Evolutionary conservation across 1,140 invertebrate genomes (phyloP).

Genomic region (Atta texana): DNA sequence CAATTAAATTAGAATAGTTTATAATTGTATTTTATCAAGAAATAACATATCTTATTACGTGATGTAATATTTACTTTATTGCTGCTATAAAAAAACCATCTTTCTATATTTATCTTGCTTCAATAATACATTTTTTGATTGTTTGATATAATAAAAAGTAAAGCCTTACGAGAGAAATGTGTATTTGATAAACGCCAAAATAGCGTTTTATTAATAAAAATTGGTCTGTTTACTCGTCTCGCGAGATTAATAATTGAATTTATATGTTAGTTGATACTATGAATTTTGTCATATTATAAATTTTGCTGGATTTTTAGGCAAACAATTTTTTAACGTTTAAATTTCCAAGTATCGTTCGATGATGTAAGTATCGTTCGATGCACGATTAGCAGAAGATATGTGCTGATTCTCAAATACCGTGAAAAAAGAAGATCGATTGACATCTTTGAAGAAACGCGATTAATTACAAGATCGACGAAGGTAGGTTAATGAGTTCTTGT

Average conservation of each 20-base stretch:
- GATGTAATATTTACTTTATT: not conserved
- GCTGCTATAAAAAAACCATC: not conserved
- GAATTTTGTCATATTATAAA: conserved; percentile 4
- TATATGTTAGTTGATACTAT: not conserved
- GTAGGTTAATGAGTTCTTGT: conserved; percentile 17
- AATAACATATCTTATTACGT: conserved; percentile 5
- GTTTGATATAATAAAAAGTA: not conserved
- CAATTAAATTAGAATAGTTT: conserved; percentile 9
- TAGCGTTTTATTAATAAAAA: conserved; percentile 23
- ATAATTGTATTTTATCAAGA: not conserved
- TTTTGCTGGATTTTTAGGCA: not conserved
- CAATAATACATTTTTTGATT: not conserved
- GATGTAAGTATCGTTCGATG: too few relatives aligned
- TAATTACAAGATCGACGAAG: conserved; percentile 24
- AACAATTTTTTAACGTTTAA: not conserved
- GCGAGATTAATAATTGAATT: not conserved
- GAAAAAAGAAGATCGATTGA: conserved; percentile 2
- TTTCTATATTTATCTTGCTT: not conserved
- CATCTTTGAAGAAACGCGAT: not conserved
- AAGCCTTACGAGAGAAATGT: not conserved
- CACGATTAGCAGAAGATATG: not conserved
- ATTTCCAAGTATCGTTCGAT: not conserved
- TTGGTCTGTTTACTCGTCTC: conserved; percentile 6
- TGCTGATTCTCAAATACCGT: not conserved
- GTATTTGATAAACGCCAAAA: conserved; percentile 27